A percentile compares a stretch with the other conserved stretches of the same genome.
phyloP scores from a whole-genome alignment of 2,888 invertebrate species.

The Miltochrista miniata region DNA sequence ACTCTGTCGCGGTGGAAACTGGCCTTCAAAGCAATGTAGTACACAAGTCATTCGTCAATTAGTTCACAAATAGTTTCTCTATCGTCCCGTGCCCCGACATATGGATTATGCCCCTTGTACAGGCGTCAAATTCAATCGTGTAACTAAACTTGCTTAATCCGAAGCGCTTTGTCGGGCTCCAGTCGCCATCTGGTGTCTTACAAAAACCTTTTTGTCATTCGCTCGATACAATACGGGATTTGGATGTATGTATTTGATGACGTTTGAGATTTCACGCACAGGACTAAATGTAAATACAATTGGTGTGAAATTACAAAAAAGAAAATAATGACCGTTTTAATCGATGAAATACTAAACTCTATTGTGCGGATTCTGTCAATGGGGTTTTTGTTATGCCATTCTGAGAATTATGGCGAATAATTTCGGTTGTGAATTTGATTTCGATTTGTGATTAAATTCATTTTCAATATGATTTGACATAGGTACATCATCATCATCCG shows the following conservation, averaged over 20 bases:
- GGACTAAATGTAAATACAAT: constrained; percentile 49
- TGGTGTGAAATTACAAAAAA: constrained; percentile 69
- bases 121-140: constrained; percentile 62
- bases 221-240: constrained; percentile 61
- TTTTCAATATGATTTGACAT: too few relatives aligned
- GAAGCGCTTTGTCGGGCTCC: constrained; percentile 52
- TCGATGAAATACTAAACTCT: constrained; percentile 45
- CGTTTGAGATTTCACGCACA: constrained; percentile 65
- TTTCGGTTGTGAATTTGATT: constrained; percentile 16
- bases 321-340: constrained; percentile 55
- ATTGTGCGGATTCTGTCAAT: constrained; percentile 33
- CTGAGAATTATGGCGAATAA: constrained; percentile 27
- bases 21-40: constrained; percentile 22
- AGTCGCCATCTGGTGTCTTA: constrained; percentile 76
- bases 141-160: constrained; percentile 66
- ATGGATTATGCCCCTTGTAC: constrained; percentile 35
- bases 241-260: constrained; percentile 61
- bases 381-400: constrained; percentile 25
- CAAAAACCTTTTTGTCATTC: constrained; percentile 56
- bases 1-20: too few relatives aligned
- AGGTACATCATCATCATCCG: too few relatives aligned
- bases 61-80: constrained; percentile 53
- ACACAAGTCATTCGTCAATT: constrained; percentile 56
- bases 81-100: constrained; percentile 27
- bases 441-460: background rate